phyloP scores from a whole-genome alignment of 2,113 vertebrate genomes.

The Grammomys dolichurus region DNA sequence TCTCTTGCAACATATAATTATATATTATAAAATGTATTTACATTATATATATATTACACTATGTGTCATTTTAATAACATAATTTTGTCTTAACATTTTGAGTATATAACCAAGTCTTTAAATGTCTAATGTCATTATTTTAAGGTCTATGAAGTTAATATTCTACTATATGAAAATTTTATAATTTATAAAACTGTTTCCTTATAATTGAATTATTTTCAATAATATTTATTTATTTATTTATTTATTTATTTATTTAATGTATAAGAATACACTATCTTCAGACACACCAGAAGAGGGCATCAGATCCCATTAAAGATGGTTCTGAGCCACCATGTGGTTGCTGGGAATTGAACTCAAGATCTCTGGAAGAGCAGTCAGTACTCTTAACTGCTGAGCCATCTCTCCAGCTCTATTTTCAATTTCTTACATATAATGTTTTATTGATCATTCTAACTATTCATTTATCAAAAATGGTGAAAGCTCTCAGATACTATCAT shows the following conservation, averaged over 20 bases:
- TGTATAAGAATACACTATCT: no score
- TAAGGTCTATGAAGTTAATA: neutral
- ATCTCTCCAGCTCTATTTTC: neutral
- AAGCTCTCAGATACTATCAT: neutral
- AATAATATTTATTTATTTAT: neutral
- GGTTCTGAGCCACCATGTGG: no score
- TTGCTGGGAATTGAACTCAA: no score
- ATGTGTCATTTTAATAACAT: neutral
- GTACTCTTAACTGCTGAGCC: no score
- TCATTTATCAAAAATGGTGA: conserved; percentile 3
- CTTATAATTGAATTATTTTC: neutral
- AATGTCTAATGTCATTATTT: neutral
- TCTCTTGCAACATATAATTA: neutral
- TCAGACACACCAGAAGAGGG: no score
- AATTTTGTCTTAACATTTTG: neutral
- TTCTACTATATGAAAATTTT: neutral
- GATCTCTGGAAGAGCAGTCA: no score
- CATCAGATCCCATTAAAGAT: no score
- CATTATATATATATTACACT: neutral
- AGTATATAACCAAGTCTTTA: neutral
- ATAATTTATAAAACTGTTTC: neutral
- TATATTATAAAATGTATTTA: neutral
- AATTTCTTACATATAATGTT: neutral
- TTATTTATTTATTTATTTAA: no score
- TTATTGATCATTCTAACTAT: conserved; percentile 55